Conservation (phyloP, 92 coral and sea anemone species). For the Siderastrea radians region DNA sequence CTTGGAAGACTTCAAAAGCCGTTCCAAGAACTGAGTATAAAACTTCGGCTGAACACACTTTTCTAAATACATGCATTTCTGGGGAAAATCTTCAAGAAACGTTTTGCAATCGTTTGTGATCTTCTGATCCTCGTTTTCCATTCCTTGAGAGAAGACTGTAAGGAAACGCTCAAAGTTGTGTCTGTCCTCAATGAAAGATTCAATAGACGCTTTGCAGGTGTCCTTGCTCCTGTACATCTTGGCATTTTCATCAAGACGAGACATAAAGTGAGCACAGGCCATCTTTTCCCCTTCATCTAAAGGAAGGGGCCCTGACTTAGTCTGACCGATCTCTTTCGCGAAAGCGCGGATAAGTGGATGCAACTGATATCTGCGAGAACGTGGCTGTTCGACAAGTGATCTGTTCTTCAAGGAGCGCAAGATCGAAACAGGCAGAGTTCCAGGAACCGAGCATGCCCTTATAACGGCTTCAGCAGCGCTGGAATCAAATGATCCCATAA, state of each 20-base stretch:
- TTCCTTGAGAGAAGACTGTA: background rate
- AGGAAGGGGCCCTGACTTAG: background rate
- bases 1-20: background rate
- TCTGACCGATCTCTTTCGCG: background rate
- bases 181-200: constrained; percentile 36
- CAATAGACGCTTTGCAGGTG: constrained; percentile 38
- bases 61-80: constrained; percentile 37
- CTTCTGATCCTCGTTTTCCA: background rate
- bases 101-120: background rate
- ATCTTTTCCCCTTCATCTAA: background rate
- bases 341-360: constrained; percentile 44
- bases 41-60: constrained; percentile 13
- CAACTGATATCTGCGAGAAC: constrained; percentile 18
- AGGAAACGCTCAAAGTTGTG: constrained; percentile 38
- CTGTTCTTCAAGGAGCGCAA: constrained; percentile 18
- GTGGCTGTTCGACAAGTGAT: constrained; percentile 28
- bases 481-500: constrained; percentile 35
- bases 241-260: constrained; percentile 19
- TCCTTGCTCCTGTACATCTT: constrained; percentile 29
- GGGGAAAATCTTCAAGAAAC: constrained; percentile 1
- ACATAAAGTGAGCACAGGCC: constrained; percentile 43
- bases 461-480: constrained; percentile 40
- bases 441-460: background rate
- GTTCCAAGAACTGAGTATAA: background rate
- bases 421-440: background rate